Evolutionary conservation across 1,140 invertebrate genomes (phyloP), one percentile per base, ranked within the genome.

Genomic region (Drosophila persimilis): DNA sequence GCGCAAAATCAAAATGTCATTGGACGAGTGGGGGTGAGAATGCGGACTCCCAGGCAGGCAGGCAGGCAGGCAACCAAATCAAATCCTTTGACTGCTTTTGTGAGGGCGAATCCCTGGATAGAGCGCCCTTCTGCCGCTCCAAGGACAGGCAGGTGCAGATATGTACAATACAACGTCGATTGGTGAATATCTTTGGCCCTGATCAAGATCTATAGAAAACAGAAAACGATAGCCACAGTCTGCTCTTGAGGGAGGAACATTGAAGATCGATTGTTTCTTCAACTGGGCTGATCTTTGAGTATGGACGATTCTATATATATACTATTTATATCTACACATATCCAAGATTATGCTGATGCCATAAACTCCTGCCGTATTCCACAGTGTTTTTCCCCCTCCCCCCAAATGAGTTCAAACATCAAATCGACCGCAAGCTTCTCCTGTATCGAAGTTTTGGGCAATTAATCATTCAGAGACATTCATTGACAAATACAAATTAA

Each of bases 1-100:
- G 83, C 78, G 83, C 83, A 75, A 88, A 86, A 86, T 86, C 83
- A 88, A 88, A 88, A 88, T 76, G 71, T 67, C 75, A 88, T 75
- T 59, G 55, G 57, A 6, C 48, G 31, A 39, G 46, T 53, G 41
- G 29, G 39, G 39, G 44, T 39, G n/a, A 43, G 67, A 62, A n/a
- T 17, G 29, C 5, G 13, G 45, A 52, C 46, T 56, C 24, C 54
- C 55, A 41, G 39, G 56, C 47, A 53, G 45, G 48, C 47, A 53
- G 45, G 48, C 55, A 41, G 39, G 56, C 47, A 53, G 45, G 48
- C 50, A 48, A 13, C 20, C 48, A 65, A 66, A 63, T 66, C 46
- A 47, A 65, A 54, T 67, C 64, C 60, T 65, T 57, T 57, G 44
- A 47, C n/a, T 41, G 47, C 20, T 31, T 57, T 57, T 43, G 5